A percentile compares a stretch with the other conserved stretches of the same genome.
Evolutionary conservation across 2,888 invertebrate genomes (phyloP).

Genomic region (Xestia rhomboidea): DNA sequence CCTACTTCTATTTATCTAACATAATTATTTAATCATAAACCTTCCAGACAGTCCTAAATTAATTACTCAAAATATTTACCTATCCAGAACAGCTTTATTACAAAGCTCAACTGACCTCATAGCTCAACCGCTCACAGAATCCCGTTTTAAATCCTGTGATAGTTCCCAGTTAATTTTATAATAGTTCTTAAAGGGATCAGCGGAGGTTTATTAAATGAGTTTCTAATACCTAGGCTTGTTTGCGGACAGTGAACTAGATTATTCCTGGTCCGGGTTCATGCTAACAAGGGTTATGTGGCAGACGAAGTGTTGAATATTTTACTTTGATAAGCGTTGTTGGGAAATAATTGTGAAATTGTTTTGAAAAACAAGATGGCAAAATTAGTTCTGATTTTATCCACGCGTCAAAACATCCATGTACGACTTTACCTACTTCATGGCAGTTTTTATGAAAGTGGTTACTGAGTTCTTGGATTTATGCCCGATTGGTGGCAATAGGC

Average conservation of each 20-base stretch:
- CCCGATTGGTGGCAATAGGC: too few relatives aligned
- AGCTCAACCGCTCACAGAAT: constrained; percentile 35
- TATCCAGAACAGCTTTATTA: constrained; percentile 40
- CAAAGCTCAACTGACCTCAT: constrained; percentile 43
- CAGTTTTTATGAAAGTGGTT: too few relatives aligned
- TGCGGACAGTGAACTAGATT: constrained; percentile 36
- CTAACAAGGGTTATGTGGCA: constrained; percentile 6
- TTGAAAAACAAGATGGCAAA: neutral
- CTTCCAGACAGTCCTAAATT: constrained; percentile 25
- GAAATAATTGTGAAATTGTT: neutral
- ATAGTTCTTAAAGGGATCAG: constrained; percentile 50
- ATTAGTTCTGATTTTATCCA: neutral
- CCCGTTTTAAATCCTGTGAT: constrained; percentile 38
- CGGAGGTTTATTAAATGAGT: constrained; percentile 55
- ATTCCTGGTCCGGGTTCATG: constrained; percentile 9
- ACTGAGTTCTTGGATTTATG: too few relatives aligned
- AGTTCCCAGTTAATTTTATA: constrained; percentile 55
- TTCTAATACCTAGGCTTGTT: constrained; percentile 49
- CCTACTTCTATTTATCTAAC: too few relatives aligned
- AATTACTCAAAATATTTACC: constrained; percentile 44
- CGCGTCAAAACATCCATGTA: neutral
- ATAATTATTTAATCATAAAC: neutral
- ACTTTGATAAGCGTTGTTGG: neutral
- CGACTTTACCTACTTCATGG: neutral
- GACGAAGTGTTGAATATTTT: neutral